Evolutionary conservation across 2,113 vertebrate species (phyloP).

Genomic region (Emydocephalus ijimae): DNA sequence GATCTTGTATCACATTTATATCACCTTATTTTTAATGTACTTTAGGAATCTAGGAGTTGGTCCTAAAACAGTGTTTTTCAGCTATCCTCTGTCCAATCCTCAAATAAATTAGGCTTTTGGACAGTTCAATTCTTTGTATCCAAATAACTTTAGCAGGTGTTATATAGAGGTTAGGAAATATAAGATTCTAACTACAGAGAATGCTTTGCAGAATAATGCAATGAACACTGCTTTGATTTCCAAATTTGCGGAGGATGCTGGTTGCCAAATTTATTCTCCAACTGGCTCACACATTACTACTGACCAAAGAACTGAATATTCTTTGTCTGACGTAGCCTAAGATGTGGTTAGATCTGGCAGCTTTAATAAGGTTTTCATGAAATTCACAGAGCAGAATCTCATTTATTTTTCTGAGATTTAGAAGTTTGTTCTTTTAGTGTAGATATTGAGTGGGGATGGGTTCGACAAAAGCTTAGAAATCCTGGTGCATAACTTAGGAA

Average conservation of each 20-base stretch:
- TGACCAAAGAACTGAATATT: neutral
- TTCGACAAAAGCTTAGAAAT: neutral
- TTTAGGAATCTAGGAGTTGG: neutral
- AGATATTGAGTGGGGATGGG: neutral
- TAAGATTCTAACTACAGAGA: neutral
- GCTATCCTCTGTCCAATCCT: neutral
- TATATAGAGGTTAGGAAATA: neutral
- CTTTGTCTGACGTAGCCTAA: neutral
- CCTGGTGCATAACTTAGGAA: neutral
- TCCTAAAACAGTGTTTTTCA: neutral
- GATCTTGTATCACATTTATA: neutral
- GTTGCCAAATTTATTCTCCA: neutral
- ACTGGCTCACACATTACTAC: neutral
- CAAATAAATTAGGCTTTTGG: neutral
- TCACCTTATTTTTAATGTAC: neutral
- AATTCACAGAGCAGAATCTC: neutral
- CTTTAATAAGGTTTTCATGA: neutral
- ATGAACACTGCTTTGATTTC: neutral
- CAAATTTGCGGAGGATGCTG: neutral
- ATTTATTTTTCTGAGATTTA: neutral
- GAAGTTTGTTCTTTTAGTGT: neutral
- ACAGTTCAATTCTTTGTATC: neutral
- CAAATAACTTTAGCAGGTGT: neutral
- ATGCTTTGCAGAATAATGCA: neutral
- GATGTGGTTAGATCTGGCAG: slow-evolving; percentile 6